Conservation (phyloP, 53 echinoderm and acorn worm genomes). For the Mesocentrotus franciscanus region DNA sequence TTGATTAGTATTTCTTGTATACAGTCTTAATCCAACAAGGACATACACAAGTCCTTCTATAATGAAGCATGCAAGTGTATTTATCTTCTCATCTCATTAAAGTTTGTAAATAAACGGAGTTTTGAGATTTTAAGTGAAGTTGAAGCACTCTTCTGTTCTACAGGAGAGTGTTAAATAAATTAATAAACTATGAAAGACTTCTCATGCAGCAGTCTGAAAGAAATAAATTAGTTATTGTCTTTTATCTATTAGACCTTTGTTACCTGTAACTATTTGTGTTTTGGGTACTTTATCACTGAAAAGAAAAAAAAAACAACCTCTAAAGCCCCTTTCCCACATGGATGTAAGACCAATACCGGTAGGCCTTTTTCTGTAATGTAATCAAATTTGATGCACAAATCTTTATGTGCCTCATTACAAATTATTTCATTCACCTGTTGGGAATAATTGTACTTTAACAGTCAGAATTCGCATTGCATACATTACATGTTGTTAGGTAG, state of each 20-base stretch:
- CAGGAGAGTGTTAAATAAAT: neutral
- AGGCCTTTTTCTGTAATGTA: too few relatives aligned
- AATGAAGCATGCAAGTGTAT: neutral
- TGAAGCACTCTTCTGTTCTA: neutral
- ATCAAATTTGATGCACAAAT: too few relatives aligned
- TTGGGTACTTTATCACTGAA: too few relatives aligned
- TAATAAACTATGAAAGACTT: conserved; percentile 34
- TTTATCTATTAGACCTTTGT: neutral
- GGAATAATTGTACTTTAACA: too few relatives aligned
- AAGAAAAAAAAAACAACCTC: too few relatives aligned
- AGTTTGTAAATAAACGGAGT: conserved; percentile 49
- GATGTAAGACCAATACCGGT: too few relatives aligned
- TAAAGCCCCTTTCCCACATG: too few relatives aligned
- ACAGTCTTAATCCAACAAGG: neutral
- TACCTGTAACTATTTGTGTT: neutral
- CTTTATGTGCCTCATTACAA: too few relatives aligned
- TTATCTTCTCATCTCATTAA: neutral
- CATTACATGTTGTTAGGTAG: too few relatives aligned
- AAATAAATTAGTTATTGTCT: neutral
- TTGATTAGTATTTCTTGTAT: neutral
- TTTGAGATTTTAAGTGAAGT: conserved; percentile 33
- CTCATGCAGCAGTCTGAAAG: neutral
- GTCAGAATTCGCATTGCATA: too few relatives aligned
- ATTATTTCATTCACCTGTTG: too few relatives aligned
- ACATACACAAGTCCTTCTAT: neutral